These are phyloP conservation scores for Tetranychus piercei DNA, from an alignment of 2,888 invertebrate species.

Conservation along the genomic window DNA sequence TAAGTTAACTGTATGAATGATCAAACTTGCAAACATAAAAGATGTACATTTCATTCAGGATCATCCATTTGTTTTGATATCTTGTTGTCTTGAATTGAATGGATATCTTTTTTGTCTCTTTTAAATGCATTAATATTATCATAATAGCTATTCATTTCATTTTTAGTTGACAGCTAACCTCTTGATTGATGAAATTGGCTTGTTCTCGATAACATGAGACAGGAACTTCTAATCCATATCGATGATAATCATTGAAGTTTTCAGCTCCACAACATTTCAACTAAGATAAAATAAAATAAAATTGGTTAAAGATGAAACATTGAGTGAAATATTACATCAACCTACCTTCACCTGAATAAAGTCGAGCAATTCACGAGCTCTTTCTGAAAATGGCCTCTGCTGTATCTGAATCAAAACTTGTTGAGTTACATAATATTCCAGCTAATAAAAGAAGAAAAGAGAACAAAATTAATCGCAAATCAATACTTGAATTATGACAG, in stretches of 20 bases:
- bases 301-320: background rate
- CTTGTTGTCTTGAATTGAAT: no score
- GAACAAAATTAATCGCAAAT: no score
- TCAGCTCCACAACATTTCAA: slow-evolving; percentile 77
- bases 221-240: slow-evolving; percentile 21
- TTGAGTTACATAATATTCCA: slow-evolving; percentile 21
- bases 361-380: slow-evolving; percentile 19
- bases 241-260: slow-evolving; percentile 56
- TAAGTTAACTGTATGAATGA: background rate
- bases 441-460: slow-evolving; percentile 6
- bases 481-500: no score
- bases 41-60: no score
- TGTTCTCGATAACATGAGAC: slow-evolving; percentile 20
- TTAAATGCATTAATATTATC: no score
- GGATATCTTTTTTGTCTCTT: no score
- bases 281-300: slow-evolving; percentile 34
- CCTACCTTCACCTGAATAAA: slow-evolving; percentile 23
- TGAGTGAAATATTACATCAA: background rate
- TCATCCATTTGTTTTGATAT: no score
- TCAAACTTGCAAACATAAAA: no score
- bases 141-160: no score
- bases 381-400: slow-evolving; percentile 20
- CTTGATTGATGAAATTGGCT: slow-evolving; percentile 20
- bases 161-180: slow-evolving; percentile 7
- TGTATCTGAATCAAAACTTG: slow-evolving; percentile 20